These are phyloP conservation scores for Pandion haliaetus DNA, from an alignment of 2,113 vertebrate species.

Conservation along the genomic window DNA sequence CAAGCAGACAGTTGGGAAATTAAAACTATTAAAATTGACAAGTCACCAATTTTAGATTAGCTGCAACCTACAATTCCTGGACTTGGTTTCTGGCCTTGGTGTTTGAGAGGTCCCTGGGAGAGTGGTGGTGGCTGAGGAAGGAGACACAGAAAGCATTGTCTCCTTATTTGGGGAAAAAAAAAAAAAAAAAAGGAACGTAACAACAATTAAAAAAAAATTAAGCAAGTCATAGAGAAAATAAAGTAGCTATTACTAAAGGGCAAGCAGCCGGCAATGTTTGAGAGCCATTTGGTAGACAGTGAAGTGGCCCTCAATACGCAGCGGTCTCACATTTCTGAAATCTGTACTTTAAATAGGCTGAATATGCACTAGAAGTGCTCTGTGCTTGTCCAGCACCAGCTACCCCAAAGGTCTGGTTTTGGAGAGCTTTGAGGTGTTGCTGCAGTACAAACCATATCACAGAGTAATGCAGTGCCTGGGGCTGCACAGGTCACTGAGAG, in stretches of 20 bases:
- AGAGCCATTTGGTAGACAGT: neutral
- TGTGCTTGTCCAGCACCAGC: neutral
- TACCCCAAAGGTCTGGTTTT: neutral
- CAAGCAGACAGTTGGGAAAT: conserved; percentile 60
- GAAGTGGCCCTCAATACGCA: neutral
- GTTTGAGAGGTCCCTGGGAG: conserved; percentile 30
- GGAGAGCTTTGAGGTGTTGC: neutral
- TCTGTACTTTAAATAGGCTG: neutral
- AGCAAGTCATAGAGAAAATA: neutral
- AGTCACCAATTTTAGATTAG: conserved; percentile 47
- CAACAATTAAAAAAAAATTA: neutral
- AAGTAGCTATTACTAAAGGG: neutral
- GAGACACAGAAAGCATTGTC: neutral
- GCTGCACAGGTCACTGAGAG: neutral
- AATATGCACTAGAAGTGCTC: neutral
- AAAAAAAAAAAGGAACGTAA: neutral
- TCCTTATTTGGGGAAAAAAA: neutral
- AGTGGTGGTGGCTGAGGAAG: neutral
- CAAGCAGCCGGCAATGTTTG: neutral
- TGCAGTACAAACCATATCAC: neutral
- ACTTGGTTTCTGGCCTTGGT: neutral
- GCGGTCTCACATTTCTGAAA: neutral
- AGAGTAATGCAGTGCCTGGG: neutral
- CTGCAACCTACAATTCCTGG: conserved; percentile 25
- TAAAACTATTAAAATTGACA: conserved; percentile 52